Base-by-base conservation (phyloP, 2,113 vertebrate species). In the Euleptes europaea region DNA sequence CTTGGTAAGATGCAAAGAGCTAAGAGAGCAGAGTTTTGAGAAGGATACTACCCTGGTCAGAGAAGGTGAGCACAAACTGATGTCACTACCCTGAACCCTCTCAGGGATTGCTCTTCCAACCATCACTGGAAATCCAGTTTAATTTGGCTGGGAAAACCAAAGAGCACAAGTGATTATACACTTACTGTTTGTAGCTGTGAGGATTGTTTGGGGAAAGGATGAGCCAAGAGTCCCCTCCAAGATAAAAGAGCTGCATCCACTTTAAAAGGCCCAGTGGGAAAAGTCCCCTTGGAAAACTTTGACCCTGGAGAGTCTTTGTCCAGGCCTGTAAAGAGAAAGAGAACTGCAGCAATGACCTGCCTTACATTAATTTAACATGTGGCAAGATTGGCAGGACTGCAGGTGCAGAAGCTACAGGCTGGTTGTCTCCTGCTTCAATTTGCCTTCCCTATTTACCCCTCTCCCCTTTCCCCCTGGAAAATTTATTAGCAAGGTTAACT, bases 401-500 rank as follows among this genome's bases (percentile, higher is more conserved):
- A 98, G 97, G 94, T 98, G 97, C 96, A 95, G 90, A 94, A 78
- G 87, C 86, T 67, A 8, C 57, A 0, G 26, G 21, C 5, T 23
- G 54, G 26, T 71, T 3, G 35, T 90, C 92, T 92, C 66, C 47
- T 89, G 78, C 83, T 90, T 86, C 86, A 78, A 86, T 85, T 88
- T 83, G 89, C 84, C 80, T 88, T 94, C 72, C n/a, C 49, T 11
- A 7, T 19, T 65, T 42, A 1, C 94, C 88, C 88, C 31, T 51
- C 82, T 65, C 87, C 90, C 90, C 87, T 90, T 85, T 81, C 90
- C 94, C 85, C 42, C 1, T 33, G 79, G 88, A 86, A 95, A 97
- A 98, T 98, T 97, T 98, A 98, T 96, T 94, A 92, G 88, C 71
- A 80, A 85, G 95, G 96, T 97, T 96, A 96, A 95, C 95, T 95